Evolutionary conservation across 2,113 vertebrate species (phyloP).

Genomic region (Stigmatopora nigra): DNA sequence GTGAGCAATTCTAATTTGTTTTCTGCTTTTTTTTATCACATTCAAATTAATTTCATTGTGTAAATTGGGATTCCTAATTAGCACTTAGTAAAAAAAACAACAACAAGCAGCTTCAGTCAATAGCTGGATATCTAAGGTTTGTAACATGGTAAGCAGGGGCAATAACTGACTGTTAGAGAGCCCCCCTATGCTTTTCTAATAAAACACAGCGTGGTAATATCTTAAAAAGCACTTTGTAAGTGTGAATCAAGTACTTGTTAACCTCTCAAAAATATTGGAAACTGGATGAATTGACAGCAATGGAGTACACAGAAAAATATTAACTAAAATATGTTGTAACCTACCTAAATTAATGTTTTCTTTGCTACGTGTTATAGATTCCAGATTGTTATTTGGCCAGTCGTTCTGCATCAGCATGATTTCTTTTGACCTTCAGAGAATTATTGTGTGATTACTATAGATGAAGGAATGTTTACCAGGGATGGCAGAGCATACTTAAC

Average conservation of each 20-base stretch:
- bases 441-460: constrained; percentile 23
- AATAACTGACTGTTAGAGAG: neutral
- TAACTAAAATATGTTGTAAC: too few species aligned
- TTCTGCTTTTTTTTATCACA: too few species aligned
- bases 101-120: neutral
- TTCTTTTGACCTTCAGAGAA: constrained; percentile 32
- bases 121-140: neutral
- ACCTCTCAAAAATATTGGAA: neutral
- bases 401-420: constrained; percentile 7
- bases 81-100: too few species aligned
- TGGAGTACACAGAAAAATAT: too few species aligned
- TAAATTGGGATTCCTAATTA: too few species aligned
- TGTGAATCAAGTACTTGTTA: neutral
- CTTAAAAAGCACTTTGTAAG: neutral
- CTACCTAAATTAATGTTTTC: neutral
- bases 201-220: neutral
- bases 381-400: neutral
- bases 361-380: neutral
- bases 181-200: neutral
- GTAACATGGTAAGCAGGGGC: too few species aligned
- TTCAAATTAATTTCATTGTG: too few species aligned
- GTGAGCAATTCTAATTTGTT: too few species aligned
- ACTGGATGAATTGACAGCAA: too few species aligned
- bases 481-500: constrained; percentile 18
- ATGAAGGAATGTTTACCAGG: constrained; percentile 33